Percentiles rank a stretch among this genome's conserved stretches.
Conservation (phyloP, 2,888 invertebrate genomes). For the Eugnorisma glareosa region DNA sequence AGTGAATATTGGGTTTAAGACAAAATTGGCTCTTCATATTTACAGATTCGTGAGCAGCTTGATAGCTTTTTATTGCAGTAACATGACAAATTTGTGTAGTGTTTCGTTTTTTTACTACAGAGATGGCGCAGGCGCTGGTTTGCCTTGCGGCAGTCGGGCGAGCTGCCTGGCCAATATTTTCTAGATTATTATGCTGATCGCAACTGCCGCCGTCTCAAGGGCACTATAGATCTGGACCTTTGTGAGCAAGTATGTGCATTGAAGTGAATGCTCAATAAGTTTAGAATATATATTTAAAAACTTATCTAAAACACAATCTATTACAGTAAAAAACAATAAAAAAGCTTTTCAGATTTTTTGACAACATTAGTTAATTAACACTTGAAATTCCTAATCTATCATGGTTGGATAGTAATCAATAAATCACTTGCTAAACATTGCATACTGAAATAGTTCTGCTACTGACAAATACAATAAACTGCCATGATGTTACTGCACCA, state of each 20-base stretch:
- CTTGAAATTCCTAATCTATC: background rate
- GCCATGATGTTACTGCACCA: background rate
- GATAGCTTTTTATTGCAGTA: conserved; percentile 1
- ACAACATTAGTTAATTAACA: background rate
- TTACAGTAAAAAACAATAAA: background rate
- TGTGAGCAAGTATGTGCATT: conserved; percentile 95
- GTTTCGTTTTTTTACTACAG: conserved; percentile 85
- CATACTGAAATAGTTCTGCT: background rate
- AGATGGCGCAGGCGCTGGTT: conserved; percentile 99
- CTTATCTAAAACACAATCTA: background rate
- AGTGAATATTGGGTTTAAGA: conserved; percentile 65
- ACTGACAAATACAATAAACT: background rate
- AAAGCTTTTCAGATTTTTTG: background rate
- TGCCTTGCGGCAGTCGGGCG: conserved; percentile 96
- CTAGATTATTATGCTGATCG: conserved; percentile 98
- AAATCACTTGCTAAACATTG: background rate
- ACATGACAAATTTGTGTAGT: conserved; percentile 53
- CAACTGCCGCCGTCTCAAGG: conserved; percentile 95
- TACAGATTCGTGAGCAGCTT: conserved; percentile 14
- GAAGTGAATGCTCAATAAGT: conserved; percentile 40
- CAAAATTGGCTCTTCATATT: conserved; percentile 43
- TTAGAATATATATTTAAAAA: background rate
- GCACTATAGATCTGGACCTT: conserved; percentile 97
- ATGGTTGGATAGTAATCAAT: background rate
- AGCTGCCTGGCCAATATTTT: conserved; percentile 98